A percentile compares a stretch with the other conserved stretches of the same genome.
phyloP scores from a whole-genome alignment of 2,888 invertebrate species.

The Oxystoma pomonae region DNA sequence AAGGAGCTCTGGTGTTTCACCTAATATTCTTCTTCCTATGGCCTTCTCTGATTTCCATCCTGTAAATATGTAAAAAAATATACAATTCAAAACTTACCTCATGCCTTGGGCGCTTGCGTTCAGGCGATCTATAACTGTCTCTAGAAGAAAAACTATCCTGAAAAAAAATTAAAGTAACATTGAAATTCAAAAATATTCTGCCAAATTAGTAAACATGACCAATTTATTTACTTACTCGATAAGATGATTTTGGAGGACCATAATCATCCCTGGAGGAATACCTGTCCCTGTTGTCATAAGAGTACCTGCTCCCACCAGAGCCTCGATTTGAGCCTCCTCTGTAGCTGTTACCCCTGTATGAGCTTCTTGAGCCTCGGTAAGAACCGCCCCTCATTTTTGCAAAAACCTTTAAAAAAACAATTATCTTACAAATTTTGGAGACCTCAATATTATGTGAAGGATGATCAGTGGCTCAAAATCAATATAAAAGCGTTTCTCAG shows the following conservation, averaged over 20 bases:
- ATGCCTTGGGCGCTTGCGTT: slow-evolving; percentile 59
- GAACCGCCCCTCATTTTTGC: not conserved
- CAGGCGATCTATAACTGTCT: slow-evolving; percentile 52
- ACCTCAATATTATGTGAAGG: too few species aligned
- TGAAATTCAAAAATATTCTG: too few species aligned
- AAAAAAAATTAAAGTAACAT: not conserved
- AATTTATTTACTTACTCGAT: not conserved
- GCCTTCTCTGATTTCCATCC: not conserved
- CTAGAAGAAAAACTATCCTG: slow-evolving; percentile 14
- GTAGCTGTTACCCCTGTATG: not conserved
- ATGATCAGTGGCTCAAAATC: too few species aligned
- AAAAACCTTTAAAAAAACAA: too few species aligned
- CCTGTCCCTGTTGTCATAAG: not conserved
- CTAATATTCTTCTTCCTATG: too few species aligned
- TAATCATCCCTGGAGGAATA: not conserved
- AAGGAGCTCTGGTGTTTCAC: too few species aligned
- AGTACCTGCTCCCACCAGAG: not conserved
- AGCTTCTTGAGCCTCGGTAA: not conserved
- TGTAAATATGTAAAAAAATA: too few species aligned
- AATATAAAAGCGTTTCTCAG: too few species aligned
- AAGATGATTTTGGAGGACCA: not conserved
- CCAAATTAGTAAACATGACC: not conserved
- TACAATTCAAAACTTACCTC: slow-evolving; percentile 52
- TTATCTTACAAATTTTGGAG: too few species aligned
- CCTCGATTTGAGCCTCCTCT: not conserved